These are phyloP conservation scores for Coptotermes formosanus DNA, from an alignment of 1,140 invertebrate genomes.

Conservation along the genomic window DNA sequence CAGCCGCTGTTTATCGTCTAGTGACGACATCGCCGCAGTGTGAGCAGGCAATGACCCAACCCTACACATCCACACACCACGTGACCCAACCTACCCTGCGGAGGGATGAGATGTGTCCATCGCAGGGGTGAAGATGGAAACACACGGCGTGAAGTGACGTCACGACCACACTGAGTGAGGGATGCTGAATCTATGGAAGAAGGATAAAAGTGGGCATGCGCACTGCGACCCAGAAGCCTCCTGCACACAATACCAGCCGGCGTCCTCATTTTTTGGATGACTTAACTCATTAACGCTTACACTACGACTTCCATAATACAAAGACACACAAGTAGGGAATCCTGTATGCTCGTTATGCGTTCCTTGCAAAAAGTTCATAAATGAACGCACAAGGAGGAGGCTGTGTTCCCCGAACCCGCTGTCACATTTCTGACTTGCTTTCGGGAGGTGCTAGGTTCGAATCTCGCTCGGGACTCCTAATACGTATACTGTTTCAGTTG, in stretches of 20 bases:
- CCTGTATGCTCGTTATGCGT: too few species aligned
- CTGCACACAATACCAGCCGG: neutral
- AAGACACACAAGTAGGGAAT: too few species aligned
- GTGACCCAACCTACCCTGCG: neutral
- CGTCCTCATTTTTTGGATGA: neutral
- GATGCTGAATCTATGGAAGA: neutral
- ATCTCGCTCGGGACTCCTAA: too few species aligned
- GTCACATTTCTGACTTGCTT: too few species aligned
- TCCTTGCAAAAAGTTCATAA: too few species aligned
- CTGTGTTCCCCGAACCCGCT: too few species aligned
- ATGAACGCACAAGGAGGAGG: too few species aligned
- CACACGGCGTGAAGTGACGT: neutral
- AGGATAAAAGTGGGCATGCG: neutral
- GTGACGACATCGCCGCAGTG: neutral
- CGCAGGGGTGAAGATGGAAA: constrained; percentile 7
- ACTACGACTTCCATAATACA: too few species aligned
- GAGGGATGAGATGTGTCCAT: neutral
- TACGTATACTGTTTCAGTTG: too few species aligned
- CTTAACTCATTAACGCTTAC: too few species aligned
- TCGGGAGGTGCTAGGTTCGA: too few species aligned
- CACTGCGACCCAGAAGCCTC: neutral
- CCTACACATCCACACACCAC: neutral
- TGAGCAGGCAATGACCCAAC: neutral
- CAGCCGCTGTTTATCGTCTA: neutral
- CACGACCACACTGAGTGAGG: neutral